phyloP scores from a whole-genome alignment of 2,888 invertebrate genomes.

The Dynastes grantii region DNA sequence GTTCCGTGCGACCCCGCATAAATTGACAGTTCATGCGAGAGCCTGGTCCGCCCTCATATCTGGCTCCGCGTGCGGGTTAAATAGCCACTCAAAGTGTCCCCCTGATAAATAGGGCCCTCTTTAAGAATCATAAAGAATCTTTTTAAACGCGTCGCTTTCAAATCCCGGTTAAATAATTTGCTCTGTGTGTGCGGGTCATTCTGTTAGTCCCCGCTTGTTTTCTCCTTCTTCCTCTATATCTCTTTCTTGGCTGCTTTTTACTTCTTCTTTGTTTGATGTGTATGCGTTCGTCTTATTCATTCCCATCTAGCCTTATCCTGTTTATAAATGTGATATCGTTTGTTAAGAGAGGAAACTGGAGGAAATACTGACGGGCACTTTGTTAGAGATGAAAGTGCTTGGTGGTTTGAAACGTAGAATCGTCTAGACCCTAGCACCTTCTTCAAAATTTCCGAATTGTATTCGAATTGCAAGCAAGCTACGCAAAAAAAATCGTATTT shows the following conservation, averaged over 20 bases:
- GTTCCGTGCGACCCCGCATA: conserved; percentile 33
- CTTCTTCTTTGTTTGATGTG: too few relatives aligned
- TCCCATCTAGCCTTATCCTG: too few relatives aligned
- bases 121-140: conserved; percentile 36
- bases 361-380: too few relatives aligned
- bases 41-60: conserved; percentile 27
- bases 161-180: conserved; percentile 42
- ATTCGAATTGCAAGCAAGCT: too few relatives aligned
- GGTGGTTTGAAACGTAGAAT: too few relatives aligned
- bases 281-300: too few relatives aligned
- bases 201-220: neutral
- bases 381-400: too few relatives aligned
- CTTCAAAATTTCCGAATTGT: too few relatives aligned
- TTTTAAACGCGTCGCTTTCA: conserved; percentile 40
- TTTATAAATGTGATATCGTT: too few relatives aligned
- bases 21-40: conserved; percentile 28
- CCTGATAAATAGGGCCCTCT: conserved; percentile 42
- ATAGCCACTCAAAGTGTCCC: conserved; percentile 40
- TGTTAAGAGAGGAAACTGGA: too few relatives aligned
- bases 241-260: neutral
- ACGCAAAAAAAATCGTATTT: too few relatives aligned
- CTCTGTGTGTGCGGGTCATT: conserved; percentile 40
- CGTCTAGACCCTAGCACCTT: too few relatives aligned
- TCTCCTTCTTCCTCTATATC: neutral
- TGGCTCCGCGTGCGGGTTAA: conserved; percentile 25